Percentiles rank a stretch among this genome's conserved stretches.
Evolutionary conservation across 2,888 invertebrate genomes (phyloP).

Genomic region (Archaeoteleia sp.): DNA sequence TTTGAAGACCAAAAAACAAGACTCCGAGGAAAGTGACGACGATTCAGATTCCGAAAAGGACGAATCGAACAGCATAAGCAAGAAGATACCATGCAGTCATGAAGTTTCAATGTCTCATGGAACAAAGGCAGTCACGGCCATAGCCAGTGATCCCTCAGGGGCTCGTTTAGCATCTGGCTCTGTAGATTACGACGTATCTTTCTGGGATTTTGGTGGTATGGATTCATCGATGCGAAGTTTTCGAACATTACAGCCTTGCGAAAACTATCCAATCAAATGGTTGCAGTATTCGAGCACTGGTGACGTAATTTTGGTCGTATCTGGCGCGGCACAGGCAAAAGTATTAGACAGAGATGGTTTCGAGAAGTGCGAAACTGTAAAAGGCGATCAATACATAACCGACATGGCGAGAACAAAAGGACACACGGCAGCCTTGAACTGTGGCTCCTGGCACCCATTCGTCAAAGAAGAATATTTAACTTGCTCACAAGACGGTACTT

Average conservation of each 20-base stretch:
- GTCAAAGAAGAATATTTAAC: constrained; percentile 95
- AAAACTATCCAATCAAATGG: constrained; percentile 93
- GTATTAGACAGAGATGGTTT: constrained; percentile 96
- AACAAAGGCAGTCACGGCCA: constrained; percentile 89
- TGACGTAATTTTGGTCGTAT: constrained; percentile 93
- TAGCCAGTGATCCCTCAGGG: constrained; percentile 95
- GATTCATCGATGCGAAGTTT: constrained; percentile 94
- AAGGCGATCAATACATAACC: constrained; percentile 97
- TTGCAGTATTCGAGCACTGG: constrained; percentile 96
- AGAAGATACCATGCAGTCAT: constrained; percentile 84
- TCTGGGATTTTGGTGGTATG: constrained; percentile 99
- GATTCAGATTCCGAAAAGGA: constrained; percentile 70
- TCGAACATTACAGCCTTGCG: constrained; percentile 94
- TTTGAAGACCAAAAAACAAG: too few species aligned
- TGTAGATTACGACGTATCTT: constrained; percentile 95
- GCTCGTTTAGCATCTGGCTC: constrained; percentile 93
- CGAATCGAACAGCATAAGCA: constrained; percentile 68
- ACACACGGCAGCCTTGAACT: constrained; percentile 92
- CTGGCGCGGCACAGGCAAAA: constrained; percentile 95
- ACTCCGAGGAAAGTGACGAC: constrained; percentile 59
- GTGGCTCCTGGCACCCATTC: constrained; percentile 94
- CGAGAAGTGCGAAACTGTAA: constrained; percentile 93
- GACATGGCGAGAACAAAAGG: constrained; percentile 96
- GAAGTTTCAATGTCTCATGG: constrained; percentile 94
- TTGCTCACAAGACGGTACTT: constrained; percentile 93